These are phyloP conservation scores for Puntigrus tetrazona DNA, from an alignment of 2,113 vertebrate genomes.

Conservation along the genomic window DNA sequence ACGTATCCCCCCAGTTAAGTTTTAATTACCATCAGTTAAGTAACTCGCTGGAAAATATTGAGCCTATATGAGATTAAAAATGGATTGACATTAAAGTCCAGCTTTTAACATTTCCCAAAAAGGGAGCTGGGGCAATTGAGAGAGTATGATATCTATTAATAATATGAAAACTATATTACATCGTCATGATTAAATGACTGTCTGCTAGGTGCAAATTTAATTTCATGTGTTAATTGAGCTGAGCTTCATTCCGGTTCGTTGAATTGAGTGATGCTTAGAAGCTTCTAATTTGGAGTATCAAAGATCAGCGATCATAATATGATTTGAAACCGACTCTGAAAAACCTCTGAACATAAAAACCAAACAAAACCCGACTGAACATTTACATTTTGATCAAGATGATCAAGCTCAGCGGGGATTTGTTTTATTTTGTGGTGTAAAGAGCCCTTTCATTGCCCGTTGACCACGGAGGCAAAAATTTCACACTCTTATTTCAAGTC, in stretches of 20 bases:
- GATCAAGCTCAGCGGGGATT: conserved; percentile 9
- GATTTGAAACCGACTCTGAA: conserved; percentile 44
- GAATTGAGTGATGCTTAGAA: conserved; percentile 50
- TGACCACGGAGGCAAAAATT: not conserved
- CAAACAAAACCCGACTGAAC: not conserved
- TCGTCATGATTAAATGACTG: conserved; percentile 60
- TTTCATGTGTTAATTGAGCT: conserved; percentile 60
- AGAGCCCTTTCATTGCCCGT: not conserved
- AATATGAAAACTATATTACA: conserved; percentile 57
- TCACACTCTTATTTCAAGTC: conserved; percentile 11
- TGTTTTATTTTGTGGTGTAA: not conserved
- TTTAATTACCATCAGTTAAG: conserved; percentile 45
- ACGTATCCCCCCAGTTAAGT: conserved; percentile 3
- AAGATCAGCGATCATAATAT: conserved; percentile 41
- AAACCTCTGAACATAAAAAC: conserved; percentile 24
- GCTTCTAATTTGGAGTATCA: conserved; percentile 47
- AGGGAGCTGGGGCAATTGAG: conserved; percentile 48
- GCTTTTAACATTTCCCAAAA: conserved; percentile 46
- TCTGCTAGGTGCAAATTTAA: conserved; percentile 57
- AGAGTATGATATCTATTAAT: conserved; percentile 53
- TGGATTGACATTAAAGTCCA: conserved; percentile 42
- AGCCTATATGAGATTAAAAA: conserved; percentile 23
- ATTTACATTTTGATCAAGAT: conserved; percentile 9
- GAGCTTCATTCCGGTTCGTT: conserved; percentile 46
- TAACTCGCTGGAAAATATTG: conserved; percentile 24